Evolutionary conservation across 2,113 vertebrate genomes (phyloP).

Genomic region (Microtus montanus): DNA sequence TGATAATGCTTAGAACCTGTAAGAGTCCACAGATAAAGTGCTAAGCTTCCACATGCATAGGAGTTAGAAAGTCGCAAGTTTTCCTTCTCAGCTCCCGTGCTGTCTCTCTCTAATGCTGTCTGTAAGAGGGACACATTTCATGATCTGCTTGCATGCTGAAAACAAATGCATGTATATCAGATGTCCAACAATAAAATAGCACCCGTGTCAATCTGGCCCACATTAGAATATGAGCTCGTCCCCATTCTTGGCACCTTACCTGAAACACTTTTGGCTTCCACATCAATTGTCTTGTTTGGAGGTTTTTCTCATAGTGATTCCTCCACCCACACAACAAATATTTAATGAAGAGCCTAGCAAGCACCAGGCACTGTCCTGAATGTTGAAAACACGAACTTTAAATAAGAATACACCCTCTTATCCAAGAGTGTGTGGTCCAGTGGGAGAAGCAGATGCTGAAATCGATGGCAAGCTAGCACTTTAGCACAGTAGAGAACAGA

Average conservation of each 20-base stretch:
- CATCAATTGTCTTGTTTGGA: background rate
- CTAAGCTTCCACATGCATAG: background rate
- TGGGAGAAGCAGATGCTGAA: background rate
- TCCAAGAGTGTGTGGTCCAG: background rate
- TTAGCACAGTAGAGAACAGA: background rate
- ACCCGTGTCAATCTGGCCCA: background rate
- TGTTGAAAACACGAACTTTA: background rate
- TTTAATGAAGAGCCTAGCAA: background rate
- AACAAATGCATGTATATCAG: background rate
- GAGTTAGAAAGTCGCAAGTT: background rate
- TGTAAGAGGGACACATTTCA: background rate
- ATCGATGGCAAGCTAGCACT: background rate
- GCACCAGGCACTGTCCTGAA: background rate
- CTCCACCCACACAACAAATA: background rate
- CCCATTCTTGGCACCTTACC: background rate
- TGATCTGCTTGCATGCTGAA: background rate
- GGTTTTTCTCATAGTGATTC: background rate
- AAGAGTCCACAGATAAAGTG: background rate
- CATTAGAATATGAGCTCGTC: background rate
- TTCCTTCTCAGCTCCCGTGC: background rate
- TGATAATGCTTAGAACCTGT: background rate
- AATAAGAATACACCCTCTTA: background rate
- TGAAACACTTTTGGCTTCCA: background rate
- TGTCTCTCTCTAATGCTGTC: background rate
- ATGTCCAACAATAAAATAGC: conserved; percentile 9